Percentiles rank a stretch among this genome's conserved stretches.
These are phyloP conservation scores for Ginglymostoma cirratum DNA, from an alignment of 2,113 vertebrate species.

Conservation along the genomic window DNA sequence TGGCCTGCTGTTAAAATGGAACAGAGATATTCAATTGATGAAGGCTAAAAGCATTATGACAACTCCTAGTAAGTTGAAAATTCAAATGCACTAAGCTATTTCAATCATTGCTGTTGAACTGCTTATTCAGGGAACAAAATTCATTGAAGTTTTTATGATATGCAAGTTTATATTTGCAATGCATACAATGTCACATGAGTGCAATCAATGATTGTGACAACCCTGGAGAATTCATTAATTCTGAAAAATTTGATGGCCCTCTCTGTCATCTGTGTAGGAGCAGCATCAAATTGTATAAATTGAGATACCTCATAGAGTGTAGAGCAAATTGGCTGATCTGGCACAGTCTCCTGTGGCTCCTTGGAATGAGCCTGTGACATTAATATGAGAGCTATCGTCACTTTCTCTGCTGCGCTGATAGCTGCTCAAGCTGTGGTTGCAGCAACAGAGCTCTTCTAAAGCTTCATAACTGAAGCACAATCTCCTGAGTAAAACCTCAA, in stretches of 20 bases:
- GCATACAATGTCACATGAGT: not conserved
- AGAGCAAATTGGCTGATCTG: not conserved
- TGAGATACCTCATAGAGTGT: conserved; percentile 4
- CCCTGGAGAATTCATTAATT: not conserved
- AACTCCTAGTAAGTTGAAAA: not conserved
- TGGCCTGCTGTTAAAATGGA: not conserved
- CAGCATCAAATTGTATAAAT: not conserved
- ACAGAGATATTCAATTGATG: not conserved
- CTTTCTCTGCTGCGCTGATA: not conserved
- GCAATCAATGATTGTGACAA: not conserved
- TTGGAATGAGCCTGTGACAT: not conserved
- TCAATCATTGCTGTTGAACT: not conserved
- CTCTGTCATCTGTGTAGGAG: not conserved
- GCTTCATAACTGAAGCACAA: not conserved
- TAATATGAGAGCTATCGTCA: not conserved
- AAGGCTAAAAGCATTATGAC: not conserved
- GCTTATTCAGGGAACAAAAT: not conserved
- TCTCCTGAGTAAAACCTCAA: not conserved
- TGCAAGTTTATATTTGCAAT: not conserved
- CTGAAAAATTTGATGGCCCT: not conserved
- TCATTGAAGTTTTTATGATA: not conserved
- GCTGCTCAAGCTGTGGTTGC: not conserved
- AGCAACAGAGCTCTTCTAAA: not conserved
- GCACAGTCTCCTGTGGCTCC: not conserved
- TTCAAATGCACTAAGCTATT: not conserved